phyloP scores from a whole-genome alignment of 2,888 invertebrate species.

The Spilarctia lutea region DNA sequence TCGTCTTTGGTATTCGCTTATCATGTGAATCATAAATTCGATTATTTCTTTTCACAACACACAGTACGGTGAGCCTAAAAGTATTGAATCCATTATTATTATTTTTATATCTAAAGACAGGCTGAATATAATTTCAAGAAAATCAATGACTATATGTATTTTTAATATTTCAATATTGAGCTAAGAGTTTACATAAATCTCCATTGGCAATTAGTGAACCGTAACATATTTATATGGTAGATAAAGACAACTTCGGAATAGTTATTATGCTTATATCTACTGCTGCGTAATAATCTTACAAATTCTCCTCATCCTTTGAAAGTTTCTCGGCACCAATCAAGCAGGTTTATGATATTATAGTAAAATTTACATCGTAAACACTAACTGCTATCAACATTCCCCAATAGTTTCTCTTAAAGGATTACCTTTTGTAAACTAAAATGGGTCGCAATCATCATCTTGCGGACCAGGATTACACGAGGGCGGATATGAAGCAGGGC shows the following conservation, averaged over 20 bases:
- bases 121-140: neutral
- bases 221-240: slow-evolving; percentile 35
- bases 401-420: slow-evolving; percentile 83
- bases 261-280: slow-evolving; percentile 36
- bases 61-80: neutral
- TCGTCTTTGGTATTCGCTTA: neutral
- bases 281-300: slow-evolving; percentile 47
- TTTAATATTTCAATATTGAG: neutral
- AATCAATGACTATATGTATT: neutral
- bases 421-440: slow-evolving; percentile 87
- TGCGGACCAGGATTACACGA: slow-evolving; percentile 80
- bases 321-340: slow-evolving; percentile 79
- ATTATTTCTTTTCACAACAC: neutral
- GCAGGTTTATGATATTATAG: slow-evolving; percentile 84
- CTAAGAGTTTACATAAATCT: neutral
- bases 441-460: slow-evolving; percentile 85
- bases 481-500: slow-evolving; percentile 61
- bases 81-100: too few relatives aligned
- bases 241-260: slow-evolving; percentile 43
- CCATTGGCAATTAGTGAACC: slow-evolving; percentile 7
- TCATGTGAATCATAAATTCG: neutral
- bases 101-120: neutral
- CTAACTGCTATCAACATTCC: slow-evolving; percentile 77
- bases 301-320: slow-evolving; percentile 66
- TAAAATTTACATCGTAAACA: slow-evolving; percentile 85